phyloP scores from a whole-genome alignment of 2,888 invertebrate genomes.

The Limnephilus auricula region DNA sequence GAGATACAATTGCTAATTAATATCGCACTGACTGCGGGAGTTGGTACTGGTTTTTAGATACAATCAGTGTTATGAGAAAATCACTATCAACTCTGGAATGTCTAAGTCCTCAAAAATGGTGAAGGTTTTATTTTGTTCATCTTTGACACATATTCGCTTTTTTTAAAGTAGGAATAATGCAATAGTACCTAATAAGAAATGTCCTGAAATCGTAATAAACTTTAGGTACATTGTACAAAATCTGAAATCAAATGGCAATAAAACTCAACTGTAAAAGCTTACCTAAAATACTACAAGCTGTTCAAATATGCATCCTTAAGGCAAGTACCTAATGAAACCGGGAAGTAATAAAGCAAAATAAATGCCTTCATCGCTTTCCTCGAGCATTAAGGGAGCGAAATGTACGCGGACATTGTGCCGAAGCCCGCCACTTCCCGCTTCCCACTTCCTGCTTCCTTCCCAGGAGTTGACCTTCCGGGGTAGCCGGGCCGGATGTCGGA shows the following conservation, averaged over 20 bases:
- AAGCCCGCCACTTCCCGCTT: constrained; percentile 44
- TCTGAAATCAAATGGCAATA: not conserved
- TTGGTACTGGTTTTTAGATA: no score
- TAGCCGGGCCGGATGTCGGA: constrained; percentile 43
- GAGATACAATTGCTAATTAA: no score
- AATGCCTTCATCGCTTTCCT: constrained; percentile 62
- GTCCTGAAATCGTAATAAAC: not conserved
- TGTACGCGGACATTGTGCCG: constrained; percentile 51
- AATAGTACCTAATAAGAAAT: not conserved
- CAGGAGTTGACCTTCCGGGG: constrained; percentile 33
- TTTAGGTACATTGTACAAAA: not conserved
- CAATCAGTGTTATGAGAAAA: no score
- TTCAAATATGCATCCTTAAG: constrained; percentile 50
- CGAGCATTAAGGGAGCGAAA: constrained; percentile 47
- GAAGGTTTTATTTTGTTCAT: no score
- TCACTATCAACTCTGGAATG: no score
- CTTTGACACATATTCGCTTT: no score
- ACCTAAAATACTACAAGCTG: constrained; percentile 3
- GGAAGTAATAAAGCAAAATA: constrained; percentile 64
- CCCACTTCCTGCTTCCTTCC: constrained; percentile 50
- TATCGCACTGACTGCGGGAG: no score
- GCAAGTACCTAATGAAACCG: constrained; percentile 39
- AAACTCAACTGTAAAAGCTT: not conserved
- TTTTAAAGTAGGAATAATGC: no score
- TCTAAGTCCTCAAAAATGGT: no score